Conservation (phyloP, 2,113 vertebrate genomes). For the Brienomyrus longianalis region DNA sequence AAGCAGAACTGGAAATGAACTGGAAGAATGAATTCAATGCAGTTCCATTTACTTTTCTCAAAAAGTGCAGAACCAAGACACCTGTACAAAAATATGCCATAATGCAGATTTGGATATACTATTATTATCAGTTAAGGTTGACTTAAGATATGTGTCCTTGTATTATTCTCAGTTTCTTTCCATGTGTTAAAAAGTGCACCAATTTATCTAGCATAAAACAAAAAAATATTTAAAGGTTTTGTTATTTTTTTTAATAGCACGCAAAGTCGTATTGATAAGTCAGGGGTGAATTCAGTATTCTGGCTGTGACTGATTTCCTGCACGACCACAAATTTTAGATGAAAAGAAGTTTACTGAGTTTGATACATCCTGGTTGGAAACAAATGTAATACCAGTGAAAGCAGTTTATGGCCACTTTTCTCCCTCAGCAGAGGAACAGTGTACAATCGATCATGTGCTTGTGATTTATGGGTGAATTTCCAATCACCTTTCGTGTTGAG, state of each 20-base stretch:
- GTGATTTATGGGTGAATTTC: neutral
- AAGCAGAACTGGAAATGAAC: neutral
- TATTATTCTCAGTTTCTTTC: neutral
- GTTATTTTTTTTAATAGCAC: neutral
- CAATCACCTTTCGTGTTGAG: conserved; percentile 2
- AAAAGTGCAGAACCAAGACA: neutral
- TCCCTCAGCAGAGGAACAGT: neutral
- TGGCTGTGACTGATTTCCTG: neutral
- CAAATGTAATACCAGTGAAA: neutral
- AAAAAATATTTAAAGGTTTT: neutral
- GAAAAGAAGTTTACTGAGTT: neutral
- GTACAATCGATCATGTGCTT: neutral
- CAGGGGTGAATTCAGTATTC: neutral
- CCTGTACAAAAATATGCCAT: neutral
- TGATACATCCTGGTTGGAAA: neutral
- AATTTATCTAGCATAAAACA: neutral
- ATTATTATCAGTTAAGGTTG: neutral
- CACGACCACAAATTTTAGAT: neutral
- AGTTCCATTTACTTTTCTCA: neutral
- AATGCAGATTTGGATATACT: neutral
- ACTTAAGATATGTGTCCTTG: neutral
- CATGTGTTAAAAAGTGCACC: neutral
- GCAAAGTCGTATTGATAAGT: neutral
- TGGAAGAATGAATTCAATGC: neutral
- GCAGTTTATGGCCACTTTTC: neutral